Conservation (phyloP, 2,888 invertebrate species). For the Lottia scabra region DNA sequence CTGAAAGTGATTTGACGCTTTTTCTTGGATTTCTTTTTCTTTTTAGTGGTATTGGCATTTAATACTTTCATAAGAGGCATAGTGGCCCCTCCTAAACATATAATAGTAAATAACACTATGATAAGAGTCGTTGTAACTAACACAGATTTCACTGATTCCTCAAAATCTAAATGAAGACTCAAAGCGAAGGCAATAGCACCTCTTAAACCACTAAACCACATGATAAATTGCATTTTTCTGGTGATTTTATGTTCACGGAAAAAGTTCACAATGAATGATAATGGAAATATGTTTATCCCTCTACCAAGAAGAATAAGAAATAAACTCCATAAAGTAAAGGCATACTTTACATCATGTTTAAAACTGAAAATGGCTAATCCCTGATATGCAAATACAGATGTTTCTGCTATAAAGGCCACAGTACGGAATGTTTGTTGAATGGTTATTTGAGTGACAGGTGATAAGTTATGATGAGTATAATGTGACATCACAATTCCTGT, state of each 20-base stretch:
- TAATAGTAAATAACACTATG: constrained; percentile 94
- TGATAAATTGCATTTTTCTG: constrained; percentile 98
- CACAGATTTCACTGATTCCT: constrained; percentile 88
- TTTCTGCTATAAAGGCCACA: constrained; percentile 95
- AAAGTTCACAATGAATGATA: constrained; percentile 92
- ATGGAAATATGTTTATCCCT: constrained; percentile 96
- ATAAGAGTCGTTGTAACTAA: constrained; percentile 98
- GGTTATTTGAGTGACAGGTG: constrained; percentile 98
- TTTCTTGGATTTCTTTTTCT: constrained; percentile 69
- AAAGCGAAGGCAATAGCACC: constrained; percentile 98
- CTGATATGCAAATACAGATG: constrained; percentile 98
- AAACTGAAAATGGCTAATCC: constrained; percentile 96
- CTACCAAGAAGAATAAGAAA: constrained; percentile 82
- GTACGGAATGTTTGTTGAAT: constrained; percentile 99
- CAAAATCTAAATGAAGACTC: constrained; percentile 83
- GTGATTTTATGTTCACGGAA: constrained; percentile 98
- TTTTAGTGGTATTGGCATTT: constrained; percentile 75
- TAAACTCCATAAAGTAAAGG: constrained; percentile 94
- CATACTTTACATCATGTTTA: constrained; percentile 87
- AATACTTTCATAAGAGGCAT: constrained; percentile 93
- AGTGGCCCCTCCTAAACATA: constrained; percentile 96
- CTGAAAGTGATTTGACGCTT: constrained; percentile 89
- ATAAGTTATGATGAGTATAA: constrained; percentile 98
- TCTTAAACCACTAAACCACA: constrained; percentile 97
- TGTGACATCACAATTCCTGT: constrained; percentile 99